These are phyloP conservation scores for Tenthredo livida DNA, from an alignment of 2,888 invertebrate genomes.

Conservation along the genomic window DNA sequence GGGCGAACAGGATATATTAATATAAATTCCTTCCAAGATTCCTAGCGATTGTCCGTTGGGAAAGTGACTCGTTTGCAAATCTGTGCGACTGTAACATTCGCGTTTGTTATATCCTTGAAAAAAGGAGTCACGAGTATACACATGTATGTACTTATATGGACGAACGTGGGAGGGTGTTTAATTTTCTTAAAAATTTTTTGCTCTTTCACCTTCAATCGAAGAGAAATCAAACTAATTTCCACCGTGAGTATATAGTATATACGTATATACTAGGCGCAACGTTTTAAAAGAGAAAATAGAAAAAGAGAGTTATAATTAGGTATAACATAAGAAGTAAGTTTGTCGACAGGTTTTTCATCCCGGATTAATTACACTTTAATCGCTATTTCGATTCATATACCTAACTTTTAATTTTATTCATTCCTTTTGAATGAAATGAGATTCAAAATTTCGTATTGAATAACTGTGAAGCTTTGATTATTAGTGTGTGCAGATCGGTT, in stretches of 20 bases:
- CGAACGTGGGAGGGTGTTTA: neutral
- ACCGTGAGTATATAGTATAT: neutral
- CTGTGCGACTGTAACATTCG: neutral
- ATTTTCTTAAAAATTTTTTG: neutral
- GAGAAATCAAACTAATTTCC: neutral
- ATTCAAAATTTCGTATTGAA: neutral
- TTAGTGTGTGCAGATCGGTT: neutral
- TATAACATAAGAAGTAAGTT: neutral
- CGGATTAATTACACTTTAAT: neutral
- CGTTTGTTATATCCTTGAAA: neutral
- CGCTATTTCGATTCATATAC: neutral
- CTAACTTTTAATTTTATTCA: neutral
- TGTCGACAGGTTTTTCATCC: neutral
- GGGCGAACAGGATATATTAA: constrained; percentile 50
- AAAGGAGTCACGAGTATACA: neutral
- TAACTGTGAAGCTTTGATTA: neutral
- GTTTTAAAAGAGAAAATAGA: neutral
- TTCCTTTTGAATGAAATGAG: neutral
- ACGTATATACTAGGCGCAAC: neutral
- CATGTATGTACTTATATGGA: neutral
- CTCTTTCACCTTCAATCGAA: neutral
- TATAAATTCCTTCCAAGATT: constrained; percentile 48
- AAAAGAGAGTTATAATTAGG: constrained; percentile 2
- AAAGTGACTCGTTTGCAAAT: constrained; percentile 21
- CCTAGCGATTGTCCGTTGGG: constrained; percentile 29